Conservation (phyloP, 2,888 invertebrate genomes). For the Drosophila parthenogenetica region DNA sequence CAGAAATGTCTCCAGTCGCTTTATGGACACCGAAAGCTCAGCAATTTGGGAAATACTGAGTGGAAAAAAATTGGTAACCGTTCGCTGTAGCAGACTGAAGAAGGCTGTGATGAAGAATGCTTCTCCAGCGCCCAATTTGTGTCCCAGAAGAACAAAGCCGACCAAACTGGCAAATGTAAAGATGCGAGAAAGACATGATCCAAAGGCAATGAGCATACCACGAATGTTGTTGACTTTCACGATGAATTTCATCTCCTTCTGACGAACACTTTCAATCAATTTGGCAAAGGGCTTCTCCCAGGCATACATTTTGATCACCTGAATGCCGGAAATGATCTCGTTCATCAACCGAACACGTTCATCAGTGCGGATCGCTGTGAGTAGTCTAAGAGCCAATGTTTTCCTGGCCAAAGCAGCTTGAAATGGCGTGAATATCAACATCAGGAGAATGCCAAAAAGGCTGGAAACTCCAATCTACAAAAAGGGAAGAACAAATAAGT, state of each 20-base stretch:
- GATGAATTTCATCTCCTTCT: slow-evolving; percentile 87
- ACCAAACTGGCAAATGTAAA: slow-evolving; percentile 94
- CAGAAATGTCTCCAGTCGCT: slow-evolving; percentile 87
- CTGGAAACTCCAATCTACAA: slow-evolving; percentile 86
- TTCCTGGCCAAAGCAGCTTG: slow-evolving; percentile 92
- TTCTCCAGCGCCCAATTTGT: slow-evolving; percentile 91
- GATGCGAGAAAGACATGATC: slow-evolving; percentile 94
- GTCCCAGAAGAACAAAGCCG: slow-evolving; percentile 89
- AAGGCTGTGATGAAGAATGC: slow-evolving; percentile 96
- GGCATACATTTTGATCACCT: slow-evolving; percentile 98
- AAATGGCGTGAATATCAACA: slow-evolving; percentile 89
- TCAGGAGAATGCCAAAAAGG: slow-evolving; percentile 86
- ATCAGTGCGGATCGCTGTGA: slow-evolving; percentile 94
- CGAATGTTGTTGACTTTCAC: slow-evolving; percentile 90
- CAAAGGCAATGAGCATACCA: slow-evolving; percentile 91
- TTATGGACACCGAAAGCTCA: slow-evolving; percentile 87
- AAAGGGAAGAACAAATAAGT: neutral
- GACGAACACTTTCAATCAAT: slow-evolving; percentile 89
- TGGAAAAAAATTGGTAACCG: slow-evolving; percentile 95
- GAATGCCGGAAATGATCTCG: slow-evolving; percentile 94
- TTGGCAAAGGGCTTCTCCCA: slow-evolving; percentile 95
- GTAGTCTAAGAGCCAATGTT: slow-evolving; percentile 87
- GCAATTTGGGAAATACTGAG: slow-evolving; percentile 88
- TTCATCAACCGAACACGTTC: slow-evolving; percentile 95
- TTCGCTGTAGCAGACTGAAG: slow-evolving; percentile 93